A percentile compares a stretch with the other conserved stretches of the same genome.
Conservation (phyloP, 2,113 vertebrate species). For the Callipepla californica region DNA sequence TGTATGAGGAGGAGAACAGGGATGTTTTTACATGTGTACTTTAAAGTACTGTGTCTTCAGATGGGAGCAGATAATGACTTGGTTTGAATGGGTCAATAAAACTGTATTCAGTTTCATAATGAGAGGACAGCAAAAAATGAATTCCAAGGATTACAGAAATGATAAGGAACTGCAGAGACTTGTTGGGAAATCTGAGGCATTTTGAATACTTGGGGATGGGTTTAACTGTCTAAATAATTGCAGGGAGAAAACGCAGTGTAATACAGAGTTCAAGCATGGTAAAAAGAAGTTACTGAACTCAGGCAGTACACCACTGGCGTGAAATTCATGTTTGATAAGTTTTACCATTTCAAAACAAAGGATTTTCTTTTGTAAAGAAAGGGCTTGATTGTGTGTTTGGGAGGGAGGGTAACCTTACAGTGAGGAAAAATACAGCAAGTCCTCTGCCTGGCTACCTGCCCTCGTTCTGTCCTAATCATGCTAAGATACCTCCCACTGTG, state of each 20-base stretch:
- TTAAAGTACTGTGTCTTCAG: neutral
- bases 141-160: neutral
- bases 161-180: neutral
- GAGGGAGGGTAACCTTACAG: neutral
- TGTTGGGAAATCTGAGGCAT: neutral
- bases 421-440: neutral
- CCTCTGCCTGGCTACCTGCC: neutral
- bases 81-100: neutral
- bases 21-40: neutral
- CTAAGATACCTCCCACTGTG: neutral
- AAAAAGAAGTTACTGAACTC: neutral
- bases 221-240: neutral
- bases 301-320: neutral
- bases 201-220: neutral
- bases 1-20: neutral
- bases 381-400: neutral
- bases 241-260: neutral
- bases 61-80: neutral
- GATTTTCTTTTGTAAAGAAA: neutral
- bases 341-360: neutral
- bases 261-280: neutral
- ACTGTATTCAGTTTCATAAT: neutral
- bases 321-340: neutral
- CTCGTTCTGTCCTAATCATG: rapidly evolving
- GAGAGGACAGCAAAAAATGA: neutral